Conservation (phyloP, 2,113 vertebrate species). For the Lasiurus cinereus region DNA sequence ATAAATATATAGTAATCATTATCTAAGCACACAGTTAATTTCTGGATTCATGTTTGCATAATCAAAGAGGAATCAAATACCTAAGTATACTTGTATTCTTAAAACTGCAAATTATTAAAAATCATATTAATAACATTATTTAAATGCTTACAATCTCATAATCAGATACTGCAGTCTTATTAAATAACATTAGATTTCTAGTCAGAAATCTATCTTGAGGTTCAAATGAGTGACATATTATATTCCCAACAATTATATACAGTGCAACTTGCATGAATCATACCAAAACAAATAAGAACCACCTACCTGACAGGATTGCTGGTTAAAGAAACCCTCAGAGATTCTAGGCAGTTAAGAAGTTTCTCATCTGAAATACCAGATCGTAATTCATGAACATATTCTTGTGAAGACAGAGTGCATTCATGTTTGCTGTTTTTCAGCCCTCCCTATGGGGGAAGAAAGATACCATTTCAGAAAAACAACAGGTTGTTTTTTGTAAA, state of each 20-base stretch:
- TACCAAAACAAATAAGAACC: conserved; percentile 12
- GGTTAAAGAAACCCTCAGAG: conserved; percentile 97
- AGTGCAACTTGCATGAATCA: neutral
- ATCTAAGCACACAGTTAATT: neutral
- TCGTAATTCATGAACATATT: conserved; percentile 97
- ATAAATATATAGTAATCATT: conserved; percentile 40
- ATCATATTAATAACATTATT: conserved; percentile 5
- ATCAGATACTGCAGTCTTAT: neutral
- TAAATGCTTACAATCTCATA: conserved; percentile 32
- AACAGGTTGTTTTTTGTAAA: neutral
- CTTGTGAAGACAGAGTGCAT: conserved; percentile 96
- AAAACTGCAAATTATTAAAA: conserved; percentile 14
- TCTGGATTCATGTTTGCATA: conserved; percentile 13
- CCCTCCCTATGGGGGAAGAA: conserved; percentile 90
- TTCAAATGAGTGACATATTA: conserved; percentile 31
- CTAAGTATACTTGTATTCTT: neutral
- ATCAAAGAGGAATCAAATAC: conserved; percentile 5
- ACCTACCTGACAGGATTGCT: conserved; percentile 99
- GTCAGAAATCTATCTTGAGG: neutral
- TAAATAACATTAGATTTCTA: neutral
- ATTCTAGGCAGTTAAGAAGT: conserved; percentile 97
- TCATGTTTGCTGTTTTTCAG: conserved; percentile 99
- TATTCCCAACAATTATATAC: neutral
- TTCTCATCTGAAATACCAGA: conserved; percentile 98
- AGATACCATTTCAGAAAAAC: conserved; percentile 17